Evolutionary conservation across 2,888 invertebrate species (phyloP), one percentile per base, ranked within the genome.

Genomic region (Listrodromus nycthemerus): DNA sequence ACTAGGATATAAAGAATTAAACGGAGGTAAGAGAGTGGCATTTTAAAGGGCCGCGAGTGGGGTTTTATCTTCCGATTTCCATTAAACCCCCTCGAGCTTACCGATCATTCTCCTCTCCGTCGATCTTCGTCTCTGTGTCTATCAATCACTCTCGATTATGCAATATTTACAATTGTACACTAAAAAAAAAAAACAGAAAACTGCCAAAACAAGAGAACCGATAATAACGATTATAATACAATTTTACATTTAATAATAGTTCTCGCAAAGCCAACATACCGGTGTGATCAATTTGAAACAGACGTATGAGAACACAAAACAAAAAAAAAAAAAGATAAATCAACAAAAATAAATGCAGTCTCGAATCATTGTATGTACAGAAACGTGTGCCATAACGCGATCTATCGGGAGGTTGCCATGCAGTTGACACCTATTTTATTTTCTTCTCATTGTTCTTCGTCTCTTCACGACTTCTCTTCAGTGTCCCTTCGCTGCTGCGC

Each of bases 1-100:
- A 95, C 87, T 94, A 90, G 81, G 41, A 85, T 50, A 66, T 69
- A n/a, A n/a, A 83, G 52, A 76, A 79, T 6, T 10, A 45, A 16
- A 45, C 30, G 52, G 55, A 61, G 24, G 75, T 16, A 10, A 61
- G 73, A 30, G 50, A 27, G 45, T 7, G 13, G 19, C 66, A 75
- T 33, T 37, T 37, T 27, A 24, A 41, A 73, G 33, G 30, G 61
- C 45, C 27, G 41, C 55, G 67, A n/a, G n/a, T 41, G 45, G 69
- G 50, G 67, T 55, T 50, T 55, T 55, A 21, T 77, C 48, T 70
- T 78, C 58, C 65, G 63, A 30, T 70, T 30, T 61, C 27, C 30
- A 30, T 61, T 30, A 61, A 24, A n/a, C 27, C 30, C 58, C 30
- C 0, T 30, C 24, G 27, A 30, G 6, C 27, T 16, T 16, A n/a